Evolutionary conservation across 2,888 invertebrate species (phyloP).

Genomic region (Pyrrhia umbra): DNA sequence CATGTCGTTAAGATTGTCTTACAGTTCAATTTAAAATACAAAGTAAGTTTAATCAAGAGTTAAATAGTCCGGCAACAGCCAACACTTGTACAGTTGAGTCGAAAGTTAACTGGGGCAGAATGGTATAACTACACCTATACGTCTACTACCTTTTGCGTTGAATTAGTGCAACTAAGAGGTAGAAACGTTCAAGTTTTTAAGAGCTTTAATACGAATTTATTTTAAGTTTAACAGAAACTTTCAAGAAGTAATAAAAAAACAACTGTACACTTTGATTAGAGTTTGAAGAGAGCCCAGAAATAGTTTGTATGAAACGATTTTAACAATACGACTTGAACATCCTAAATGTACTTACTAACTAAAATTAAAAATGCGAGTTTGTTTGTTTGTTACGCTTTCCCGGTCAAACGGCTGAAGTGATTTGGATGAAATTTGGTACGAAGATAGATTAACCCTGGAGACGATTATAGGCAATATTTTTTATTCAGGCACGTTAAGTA

Average conservation of each 20-base stretch:
- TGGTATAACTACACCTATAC: conserved; percentile 33
- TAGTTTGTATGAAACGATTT: not conserved
- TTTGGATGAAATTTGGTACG: too few species aligned
- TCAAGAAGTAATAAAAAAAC: conserved; percentile 5
- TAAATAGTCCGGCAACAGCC: conserved; percentile 37
- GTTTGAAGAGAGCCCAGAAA: not conserved
- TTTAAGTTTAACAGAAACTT: conserved; percentile 28
- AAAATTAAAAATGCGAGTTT: too few species aligned
- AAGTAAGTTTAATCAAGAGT: conserved; percentile 23
- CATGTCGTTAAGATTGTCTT: not conserved
- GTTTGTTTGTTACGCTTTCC: too few species aligned
- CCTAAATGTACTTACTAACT: too few species aligned
- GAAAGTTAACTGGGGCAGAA: conserved; percentile 46
- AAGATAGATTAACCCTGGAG: too few species aligned
- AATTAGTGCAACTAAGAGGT: conserved; percentile 51
- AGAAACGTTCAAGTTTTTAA: conserved; percentile 44
- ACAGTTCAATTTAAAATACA: conserved; percentile 35
- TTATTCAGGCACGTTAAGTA: too few species aligned
- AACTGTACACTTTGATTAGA: conserved; percentile 5
- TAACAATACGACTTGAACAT: too few species aligned
- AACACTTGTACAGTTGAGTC: conserved; percentile 43
- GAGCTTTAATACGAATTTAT: conserved; percentile 46
- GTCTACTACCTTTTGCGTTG: conserved; percentile 49
- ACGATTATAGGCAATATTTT: too few species aligned
- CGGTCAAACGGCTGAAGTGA: too few species aligned